Evolutionary conservation across 2,113 vertebrate species (phyloP).

Genomic region (Alouatta palliata): DNA sequence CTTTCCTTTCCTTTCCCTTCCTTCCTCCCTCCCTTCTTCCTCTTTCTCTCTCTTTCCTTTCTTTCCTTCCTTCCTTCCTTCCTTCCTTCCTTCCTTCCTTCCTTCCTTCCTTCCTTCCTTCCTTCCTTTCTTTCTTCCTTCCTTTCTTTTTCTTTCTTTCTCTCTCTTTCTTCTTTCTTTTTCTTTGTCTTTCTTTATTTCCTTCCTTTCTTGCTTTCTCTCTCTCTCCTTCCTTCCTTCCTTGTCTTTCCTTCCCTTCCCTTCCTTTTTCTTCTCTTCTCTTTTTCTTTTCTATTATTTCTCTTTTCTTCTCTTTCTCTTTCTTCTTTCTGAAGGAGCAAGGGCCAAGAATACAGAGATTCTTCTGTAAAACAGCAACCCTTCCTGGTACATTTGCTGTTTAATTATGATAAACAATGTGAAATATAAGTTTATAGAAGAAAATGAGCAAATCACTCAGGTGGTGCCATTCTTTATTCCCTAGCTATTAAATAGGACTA

Average conservation of each 20-base stretch:
- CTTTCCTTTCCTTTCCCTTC: neutral
- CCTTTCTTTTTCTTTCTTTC: no score
- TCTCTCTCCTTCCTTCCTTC: no score
- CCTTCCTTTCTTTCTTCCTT: no score
- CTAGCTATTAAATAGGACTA: neutral
- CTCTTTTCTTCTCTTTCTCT: neutral
- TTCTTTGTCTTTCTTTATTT: no score
- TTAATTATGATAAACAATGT: constrained; percentile 11
- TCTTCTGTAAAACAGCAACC: neutral
- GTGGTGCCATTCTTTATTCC: neutral
- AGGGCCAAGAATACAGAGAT: neutral
- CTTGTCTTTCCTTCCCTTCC: no score
- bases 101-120: no score
- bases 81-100: no score
- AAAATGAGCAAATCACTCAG: neutral
- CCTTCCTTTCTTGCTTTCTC: no score
- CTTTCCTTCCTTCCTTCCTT: no score
- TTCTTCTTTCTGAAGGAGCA: neutral
- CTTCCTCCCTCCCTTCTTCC: no score
- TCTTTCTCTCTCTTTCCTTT: no score
- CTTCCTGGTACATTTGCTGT: neutral
- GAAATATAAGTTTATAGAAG: neutral
- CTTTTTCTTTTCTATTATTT: neutral
- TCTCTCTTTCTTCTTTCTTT: no score
- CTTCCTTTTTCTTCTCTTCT: neutral